Evolutionary conservation across 2,797 vertebrate species (phyloP).

Genomic region (Clamator glandarius): DNA sequence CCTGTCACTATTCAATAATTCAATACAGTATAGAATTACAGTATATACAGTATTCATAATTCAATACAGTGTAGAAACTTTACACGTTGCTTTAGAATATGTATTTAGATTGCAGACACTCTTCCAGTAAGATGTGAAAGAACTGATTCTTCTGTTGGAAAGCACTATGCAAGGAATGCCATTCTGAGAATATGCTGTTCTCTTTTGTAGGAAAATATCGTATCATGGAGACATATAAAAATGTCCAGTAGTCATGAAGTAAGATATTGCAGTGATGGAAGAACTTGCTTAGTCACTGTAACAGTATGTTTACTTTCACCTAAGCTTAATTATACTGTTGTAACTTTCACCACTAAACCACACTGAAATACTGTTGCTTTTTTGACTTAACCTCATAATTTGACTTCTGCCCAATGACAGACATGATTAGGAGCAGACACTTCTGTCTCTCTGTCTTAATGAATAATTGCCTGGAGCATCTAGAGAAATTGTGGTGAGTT

Average conservation of each 20-base stretch:
- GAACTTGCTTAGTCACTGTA: neutral
- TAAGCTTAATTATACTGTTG: neutral
- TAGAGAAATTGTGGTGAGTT: neutral
- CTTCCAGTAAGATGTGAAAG: neutral
- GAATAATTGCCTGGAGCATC: neutral
- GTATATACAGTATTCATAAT: too few relatives aligned
- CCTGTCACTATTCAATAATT: too few relatives aligned
- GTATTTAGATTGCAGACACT: neutral
- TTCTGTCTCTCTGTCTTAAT: neutral
- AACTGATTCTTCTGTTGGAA: neutral
- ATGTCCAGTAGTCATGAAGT: neutral
- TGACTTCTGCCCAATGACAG: neutral
- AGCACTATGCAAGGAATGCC: neutral
- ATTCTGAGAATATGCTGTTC: neutral
- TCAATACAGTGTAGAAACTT: neutral
- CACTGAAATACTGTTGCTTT: neutral
- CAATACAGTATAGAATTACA: too few relatives aligned
- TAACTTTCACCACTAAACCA: neutral
- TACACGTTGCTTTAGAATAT: neutral
- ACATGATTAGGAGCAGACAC: neutral
- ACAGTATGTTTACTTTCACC: neutral
- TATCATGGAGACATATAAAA: slow-evolving; percentile 3
- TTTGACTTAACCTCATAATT: neutral
- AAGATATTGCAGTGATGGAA: neutral
- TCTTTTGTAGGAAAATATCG: neutral